phyloP scores from a whole-genome alignment of 2,888 invertebrate species.

The Hemaris fuciformis region DNA sequence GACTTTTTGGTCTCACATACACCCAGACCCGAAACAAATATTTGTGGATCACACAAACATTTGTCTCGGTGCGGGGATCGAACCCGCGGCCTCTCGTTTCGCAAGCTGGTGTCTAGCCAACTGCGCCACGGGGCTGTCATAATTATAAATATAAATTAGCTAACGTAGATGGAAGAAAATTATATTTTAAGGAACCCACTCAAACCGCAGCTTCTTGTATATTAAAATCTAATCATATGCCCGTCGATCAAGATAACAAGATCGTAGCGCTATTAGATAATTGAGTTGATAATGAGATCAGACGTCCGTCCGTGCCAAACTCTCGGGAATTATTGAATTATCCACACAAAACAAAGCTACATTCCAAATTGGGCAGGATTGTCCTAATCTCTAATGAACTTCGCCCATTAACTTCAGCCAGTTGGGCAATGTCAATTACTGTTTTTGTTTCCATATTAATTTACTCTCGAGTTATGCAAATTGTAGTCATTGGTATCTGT shows the following conservation, averaged over 20 bases:
- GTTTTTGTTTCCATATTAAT: background rate
- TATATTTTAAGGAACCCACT: background rate
- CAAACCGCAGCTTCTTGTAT: background rate
- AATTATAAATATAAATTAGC: no score
- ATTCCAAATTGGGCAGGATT: background rate
- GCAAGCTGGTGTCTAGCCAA: no score
- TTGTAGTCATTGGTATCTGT: background rate
- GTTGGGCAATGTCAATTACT: background rate
- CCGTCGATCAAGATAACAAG: background rate
- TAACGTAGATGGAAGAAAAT: no score
- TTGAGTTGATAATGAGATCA: conserved; percentile 5
- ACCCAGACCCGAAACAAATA: no score
- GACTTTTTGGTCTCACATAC: no score
- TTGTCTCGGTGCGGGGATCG: no score
- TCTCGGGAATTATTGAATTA: conserved; percentile 5
- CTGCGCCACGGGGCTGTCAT: no score
- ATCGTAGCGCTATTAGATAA: background rate
- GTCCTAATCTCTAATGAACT: background rate
- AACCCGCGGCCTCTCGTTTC: no score
- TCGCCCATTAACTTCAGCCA: background rate
- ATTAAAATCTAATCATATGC: background rate
- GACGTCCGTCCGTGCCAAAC: background rate
- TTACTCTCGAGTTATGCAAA: background rate
- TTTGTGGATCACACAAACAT: no score
- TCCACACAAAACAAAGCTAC: conserved; percentile 2